A percentile compares a stretch with the other conserved stretches of the same genome.
Conservation (phyloP, 2,888 invertebrate genomes). For the Watsonalla cultraria region DNA sequence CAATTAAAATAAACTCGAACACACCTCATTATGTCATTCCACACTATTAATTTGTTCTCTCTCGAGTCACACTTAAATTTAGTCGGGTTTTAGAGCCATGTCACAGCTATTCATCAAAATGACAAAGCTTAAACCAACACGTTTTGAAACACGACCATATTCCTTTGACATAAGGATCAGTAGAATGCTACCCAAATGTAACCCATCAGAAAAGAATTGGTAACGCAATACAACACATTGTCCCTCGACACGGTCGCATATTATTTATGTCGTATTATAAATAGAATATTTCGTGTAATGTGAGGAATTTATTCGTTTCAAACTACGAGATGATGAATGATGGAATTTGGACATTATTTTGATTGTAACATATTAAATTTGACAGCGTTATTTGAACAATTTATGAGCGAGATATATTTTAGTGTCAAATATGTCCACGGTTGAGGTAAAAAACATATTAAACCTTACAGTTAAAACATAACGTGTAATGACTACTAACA, state of each 20-base stretch:
- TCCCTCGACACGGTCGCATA: conserved; percentile 33
- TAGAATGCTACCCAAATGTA: conserved; percentile 42
- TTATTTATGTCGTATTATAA: conserved; percentile 16
- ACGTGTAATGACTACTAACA: too few relatives aligned
- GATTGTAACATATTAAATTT: not conserved
- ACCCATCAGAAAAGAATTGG: conserved; percentile 58
- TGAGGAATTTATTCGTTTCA: not conserved
- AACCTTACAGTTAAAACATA: too few relatives aligned
- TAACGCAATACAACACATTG: conserved; percentile 52
- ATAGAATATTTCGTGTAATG: conserved; percentile 6
- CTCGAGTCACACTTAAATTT: conserved; percentile 51
- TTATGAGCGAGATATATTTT: not conserved
- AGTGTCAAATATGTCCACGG: not conserved
- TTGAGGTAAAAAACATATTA: too few relatives aligned
- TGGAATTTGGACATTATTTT: not conserved
- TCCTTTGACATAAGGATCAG: not conserved
- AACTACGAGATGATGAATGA: not conserved
- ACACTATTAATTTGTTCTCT: conserved; percentile 54
- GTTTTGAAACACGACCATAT: conserved; percentile 11
- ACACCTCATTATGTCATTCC: conserved; percentile 65
- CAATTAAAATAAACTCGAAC: conserved; percentile 45
- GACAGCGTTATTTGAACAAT: not conserved
- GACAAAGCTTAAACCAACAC: conserved; percentile 7
- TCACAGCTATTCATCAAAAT: conserved; percentile 43
- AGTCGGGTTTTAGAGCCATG: conserved; percentile 57